Percentiles rank a stretch among this genome's conserved stretches.
Evolutionary conservation across 1,140 invertebrate species (phyloP).

Genomic region (Tetraneura akinire): DNA sequence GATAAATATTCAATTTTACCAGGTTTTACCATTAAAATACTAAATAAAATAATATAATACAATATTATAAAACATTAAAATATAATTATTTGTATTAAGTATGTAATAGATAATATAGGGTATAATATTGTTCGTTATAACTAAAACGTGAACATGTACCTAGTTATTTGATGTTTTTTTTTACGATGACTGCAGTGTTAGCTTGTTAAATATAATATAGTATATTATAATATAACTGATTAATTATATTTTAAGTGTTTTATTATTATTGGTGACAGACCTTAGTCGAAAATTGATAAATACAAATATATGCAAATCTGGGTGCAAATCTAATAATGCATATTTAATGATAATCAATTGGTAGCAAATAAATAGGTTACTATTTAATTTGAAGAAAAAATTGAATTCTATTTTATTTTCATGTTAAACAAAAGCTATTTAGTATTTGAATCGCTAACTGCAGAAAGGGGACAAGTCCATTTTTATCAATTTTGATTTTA

Average conservation of each 20-base stretch:
- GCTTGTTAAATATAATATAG: background rate
- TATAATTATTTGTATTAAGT: background rate
- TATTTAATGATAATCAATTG: too few relatives aligned
- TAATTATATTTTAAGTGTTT: constrained; percentile 35
- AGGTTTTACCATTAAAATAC: too few relatives aligned
- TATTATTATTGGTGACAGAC: constrained; percentile 15
- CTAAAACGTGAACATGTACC: background rate
- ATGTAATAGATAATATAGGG: background rate
- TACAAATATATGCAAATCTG: background rate
- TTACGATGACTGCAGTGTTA: background rate
- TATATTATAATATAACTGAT: background rate
- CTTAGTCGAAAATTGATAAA: constrained; percentile 26
- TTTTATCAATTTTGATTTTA: too few relatives aligned
- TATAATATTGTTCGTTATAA: background rate
- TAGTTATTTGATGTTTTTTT: background rate
- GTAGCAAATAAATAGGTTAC: too few relatives aligned
- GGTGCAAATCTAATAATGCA: too few relatives aligned
- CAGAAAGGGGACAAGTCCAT: too few relatives aligned
- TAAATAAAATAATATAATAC: too few relatives aligned
- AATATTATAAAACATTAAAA: background rate
- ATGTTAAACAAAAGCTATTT: too few relatives aligned
- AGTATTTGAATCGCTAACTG: too few relatives aligned
- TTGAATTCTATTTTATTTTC: too few relatives aligned
- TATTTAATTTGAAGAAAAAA: too few relatives aligned
- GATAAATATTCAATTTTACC: too few relatives aligned